Percentiles rank a stretch among this genome's conserved stretches.
These are phyloP conservation scores for Fissipunctia ypsillon DNA, from an alignment of 2,888 invertebrate species.

Conservation along the genomic window DNA sequence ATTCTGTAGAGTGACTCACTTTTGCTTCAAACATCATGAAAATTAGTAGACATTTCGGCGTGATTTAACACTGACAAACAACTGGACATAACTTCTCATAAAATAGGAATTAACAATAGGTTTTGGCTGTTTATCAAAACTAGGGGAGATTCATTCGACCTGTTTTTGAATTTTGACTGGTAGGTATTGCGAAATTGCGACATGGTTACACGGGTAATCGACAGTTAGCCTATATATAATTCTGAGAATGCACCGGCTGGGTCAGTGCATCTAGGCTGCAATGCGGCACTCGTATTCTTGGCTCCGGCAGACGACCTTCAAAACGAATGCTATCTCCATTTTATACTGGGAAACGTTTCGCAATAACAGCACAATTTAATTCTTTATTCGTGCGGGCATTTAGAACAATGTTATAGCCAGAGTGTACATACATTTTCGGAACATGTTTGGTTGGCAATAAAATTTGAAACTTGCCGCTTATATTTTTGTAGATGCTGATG, in stretches of 20 bases:
- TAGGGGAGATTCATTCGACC: constrained; percentile 21
- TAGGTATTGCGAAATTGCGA: constrained; percentile 29
- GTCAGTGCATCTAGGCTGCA: constrained; percentile 72
- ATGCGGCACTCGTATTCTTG: constrained; percentile 69
- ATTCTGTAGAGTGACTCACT: constrained; percentile 23
- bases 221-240: constrained; percentile 66
- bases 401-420: constrained; percentile 15
- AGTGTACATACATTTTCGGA: constrained; percentile 14
- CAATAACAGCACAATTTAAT: constrained; percentile 23
- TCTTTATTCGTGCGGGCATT: constrained; percentile 15
- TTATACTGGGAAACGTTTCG: constrained; percentile 36
- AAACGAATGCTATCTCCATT: constrained; percentile 53
- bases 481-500: background rate
- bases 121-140: constrained; percentile 49
- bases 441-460: background rate
- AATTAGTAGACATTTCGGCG: constrained; percentile 24
- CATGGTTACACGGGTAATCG: constrained; percentile 37
- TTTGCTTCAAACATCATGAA: constrained; percentile 10
- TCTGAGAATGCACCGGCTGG: constrained; percentile 66
- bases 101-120: constrained; percentile 34
- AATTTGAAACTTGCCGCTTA: constrained; percentile 7
- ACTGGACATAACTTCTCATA: constrained; percentile 32
- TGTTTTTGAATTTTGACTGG: constrained; percentile 32
- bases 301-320: constrained; percentile 62
- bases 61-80: constrained; percentile 37